phyloP scores from a whole-genome alignment of 2,113 vertebrate genomes.

The Xiphophorus maculatus region DNA sequence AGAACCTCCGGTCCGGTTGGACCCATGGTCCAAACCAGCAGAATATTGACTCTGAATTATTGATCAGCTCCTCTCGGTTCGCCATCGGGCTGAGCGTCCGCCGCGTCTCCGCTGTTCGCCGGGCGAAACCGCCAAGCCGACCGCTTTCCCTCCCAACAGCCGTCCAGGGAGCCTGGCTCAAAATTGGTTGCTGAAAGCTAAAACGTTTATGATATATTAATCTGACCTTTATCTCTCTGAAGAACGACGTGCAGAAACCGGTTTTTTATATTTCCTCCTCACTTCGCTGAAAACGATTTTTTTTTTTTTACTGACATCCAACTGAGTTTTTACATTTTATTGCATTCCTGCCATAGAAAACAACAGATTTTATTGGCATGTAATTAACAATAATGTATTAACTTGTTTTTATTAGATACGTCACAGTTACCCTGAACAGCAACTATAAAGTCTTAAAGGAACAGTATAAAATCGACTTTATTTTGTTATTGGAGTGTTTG shows the following conservation, averaged over 20 bases:
- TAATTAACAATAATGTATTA: background rate
- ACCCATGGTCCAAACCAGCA: conserved; percentile 1
- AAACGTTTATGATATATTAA: background rate
- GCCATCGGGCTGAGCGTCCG: background rate
- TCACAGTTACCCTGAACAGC: too few relatives aligned
- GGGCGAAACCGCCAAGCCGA: background rate
- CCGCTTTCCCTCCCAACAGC: conserved; percentile 9
- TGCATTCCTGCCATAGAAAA: background rate
- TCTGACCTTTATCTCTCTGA: background rate
- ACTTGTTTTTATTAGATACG: too few relatives aligned
- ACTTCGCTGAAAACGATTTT: conserved; percentile 10
- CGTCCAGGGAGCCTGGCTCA: background rate
- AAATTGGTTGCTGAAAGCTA: conserved; percentile 13
- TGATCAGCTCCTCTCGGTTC: conserved; percentile 31
- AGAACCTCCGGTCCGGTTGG: background rate
- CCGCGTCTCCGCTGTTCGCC: background rate
- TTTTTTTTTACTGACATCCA: background rate
- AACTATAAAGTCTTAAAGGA: too few relatives aligned
- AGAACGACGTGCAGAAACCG: background rate
- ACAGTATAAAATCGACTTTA: too few relatives aligned
- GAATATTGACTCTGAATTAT: conserved; percentile 53
- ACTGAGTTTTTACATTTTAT: background rate
- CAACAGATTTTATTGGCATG: background rate
- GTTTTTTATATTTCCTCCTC: conserved; percentile 9
- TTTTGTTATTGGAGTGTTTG: too few relatives aligned